Evolutionary conservation across 2,888 invertebrate species (phyloP), one percentile per base, ranked within the genome.

Genomic region (Acrobasis suavella): DNA sequence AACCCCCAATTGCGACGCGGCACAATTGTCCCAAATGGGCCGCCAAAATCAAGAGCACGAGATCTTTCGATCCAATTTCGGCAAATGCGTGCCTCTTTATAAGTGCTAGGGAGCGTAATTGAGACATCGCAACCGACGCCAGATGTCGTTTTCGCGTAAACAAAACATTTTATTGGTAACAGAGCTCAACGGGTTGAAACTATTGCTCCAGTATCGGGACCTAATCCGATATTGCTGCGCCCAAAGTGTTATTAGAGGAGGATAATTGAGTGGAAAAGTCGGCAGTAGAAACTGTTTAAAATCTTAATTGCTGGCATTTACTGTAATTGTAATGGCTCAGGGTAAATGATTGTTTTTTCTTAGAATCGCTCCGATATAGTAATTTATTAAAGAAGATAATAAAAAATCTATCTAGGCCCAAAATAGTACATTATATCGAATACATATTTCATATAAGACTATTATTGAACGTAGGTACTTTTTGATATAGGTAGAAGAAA

Each of bases 141-240:
- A 80, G 80, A 79, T 81, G 81, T 65, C 74, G 72, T 59, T 67
- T 54, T 64, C 67, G 63, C 60, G 42, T 60, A 60, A 60, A 60
- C 59, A 60, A 60, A 60, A 50, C 59, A 60, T 60, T 60, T 60
- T 60, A 60, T 60, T 72, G 65, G 67, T 64, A 16, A 51, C 67
- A 68, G 69, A 71, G 72, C 71, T 73, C 72, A 75, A 73, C 74
- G 71, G 76, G 70, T 80, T 77, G 70, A 78, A 81, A 82, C 81
- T 80, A 80, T 76, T 67, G 72, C 71, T 50, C 38, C 32, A 9
- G 54, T 62, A 62, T 58, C 63, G 54, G 64, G 63, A 52, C 60
- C 49, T 54, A 54, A 62, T 55, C 46, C 49, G 42, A 50, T 60
- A 60, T 62, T 62, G 55, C 37, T 37, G 38, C 17, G 55, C 22